Evolutionary conservation across 2,888 invertebrate species (phyloP).

Genomic region (Camptogramma bilineatum): DNA sequence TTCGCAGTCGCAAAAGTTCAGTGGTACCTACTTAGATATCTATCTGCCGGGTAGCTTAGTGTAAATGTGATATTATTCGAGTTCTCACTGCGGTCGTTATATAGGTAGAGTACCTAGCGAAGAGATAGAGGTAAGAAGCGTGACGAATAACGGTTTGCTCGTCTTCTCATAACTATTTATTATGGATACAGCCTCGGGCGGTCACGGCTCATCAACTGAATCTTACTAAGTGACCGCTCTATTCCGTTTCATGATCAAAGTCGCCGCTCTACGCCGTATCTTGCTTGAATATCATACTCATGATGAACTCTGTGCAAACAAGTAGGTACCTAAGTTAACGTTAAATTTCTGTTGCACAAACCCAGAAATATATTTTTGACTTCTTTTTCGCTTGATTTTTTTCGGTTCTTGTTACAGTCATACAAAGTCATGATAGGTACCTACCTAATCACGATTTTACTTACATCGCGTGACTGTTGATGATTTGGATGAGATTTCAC

Average conservation of each 20-base stretch:
- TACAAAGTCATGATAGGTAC: conserved; percentile 6
- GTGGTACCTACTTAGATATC: background rate
- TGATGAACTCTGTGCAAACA: background rate
- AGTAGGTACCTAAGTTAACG: background rate
- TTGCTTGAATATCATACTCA: conserved; percentile 1
- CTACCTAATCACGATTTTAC: conserved; percentile 16
- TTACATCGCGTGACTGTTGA: conserved; percentile 70
- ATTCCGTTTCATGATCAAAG: conserved; percentile 50
- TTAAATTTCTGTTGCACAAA: no score
- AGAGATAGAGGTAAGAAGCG: conserved; percentile 50
- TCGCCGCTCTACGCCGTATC: background rate
- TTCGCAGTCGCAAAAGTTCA: no score
- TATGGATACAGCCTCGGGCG: conserved; percentile 63
- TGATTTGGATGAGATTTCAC: conserved; percentile 72
- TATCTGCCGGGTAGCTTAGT: background rate
- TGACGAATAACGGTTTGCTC: conserved; percentile 64
- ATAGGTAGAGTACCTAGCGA: conserved; percentile 9
- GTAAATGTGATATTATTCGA: conserved; percentile 1
- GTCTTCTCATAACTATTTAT: conserved; percentile 62
- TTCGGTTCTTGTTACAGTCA: conserved; percentile 2
- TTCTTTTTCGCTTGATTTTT: background rate
- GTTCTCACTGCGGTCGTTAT: background rate
- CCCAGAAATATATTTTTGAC: background rate
- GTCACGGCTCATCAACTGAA: conserved; percentile 60
- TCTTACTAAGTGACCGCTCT: conserved; percentile 54